Evolutionary conservation across 2,797 vertebrate species (phyloP), one percentile per base, ranked within the genome.

Genomic region (Phaenicophaeus curvirostris): DNA sequence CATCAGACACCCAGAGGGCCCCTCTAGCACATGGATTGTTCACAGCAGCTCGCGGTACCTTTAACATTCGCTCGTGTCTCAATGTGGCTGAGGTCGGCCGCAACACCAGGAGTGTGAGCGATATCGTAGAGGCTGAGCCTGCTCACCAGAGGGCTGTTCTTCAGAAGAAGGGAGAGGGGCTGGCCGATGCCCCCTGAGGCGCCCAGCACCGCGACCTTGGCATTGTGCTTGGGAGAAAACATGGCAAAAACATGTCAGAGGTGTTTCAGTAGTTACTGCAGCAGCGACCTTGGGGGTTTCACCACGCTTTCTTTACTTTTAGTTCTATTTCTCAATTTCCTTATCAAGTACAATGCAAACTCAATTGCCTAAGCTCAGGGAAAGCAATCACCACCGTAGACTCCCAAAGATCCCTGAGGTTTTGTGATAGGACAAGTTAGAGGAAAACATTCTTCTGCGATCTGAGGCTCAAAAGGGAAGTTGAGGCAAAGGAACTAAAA

Each of bases 171-270:
- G 1, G 99, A 99, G 2, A 99, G 99, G 1, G 99, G 99, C 96
- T 99, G 99, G 72, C 99, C 99, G 23, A 99, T 99, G 42, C 99
- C 99, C 39, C 99, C 99, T 0, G 99, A 98, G 8, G 99, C 99
- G 28, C 99, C 99, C 3, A 99, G 98, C 85, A 99, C 99, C 0
- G 99, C 98, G 76, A 99, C 99, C 93, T 98, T 99, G n/a, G 99
- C 98, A 97, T 98, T 97, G 96, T 95, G 99, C 98, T 99, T 97
- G 20, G 69, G 48, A 46, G 53, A 86, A 83, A 7, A 84, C 7
- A 72, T 5, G 17, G 82, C 21, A 95, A 24, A 44, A 23, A 66
- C 0, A 4, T 1, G 21, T 15, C 10, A 30, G 74, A 33, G 24
- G 24, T 6, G 31, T 31, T 48, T 44, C 23, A 33, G 53, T 31